A percentile compares a stretch with the other conserved stretches of the same genome.
phyloP scores from a whole-genome alignment of 2,113 vertebrate genomes.

The Heloderma charlesbogerti region DNA sequence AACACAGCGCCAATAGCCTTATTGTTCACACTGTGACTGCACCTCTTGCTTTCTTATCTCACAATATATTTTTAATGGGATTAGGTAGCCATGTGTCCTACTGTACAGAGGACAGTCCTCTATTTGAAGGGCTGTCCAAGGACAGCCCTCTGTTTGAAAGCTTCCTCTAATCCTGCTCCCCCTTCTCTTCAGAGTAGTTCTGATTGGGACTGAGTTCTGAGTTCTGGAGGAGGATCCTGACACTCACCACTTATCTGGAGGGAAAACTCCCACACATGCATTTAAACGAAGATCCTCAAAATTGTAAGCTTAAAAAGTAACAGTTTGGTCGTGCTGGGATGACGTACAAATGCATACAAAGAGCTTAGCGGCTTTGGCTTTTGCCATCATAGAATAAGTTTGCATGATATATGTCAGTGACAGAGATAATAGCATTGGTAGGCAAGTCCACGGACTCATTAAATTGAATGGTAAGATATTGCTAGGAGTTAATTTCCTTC shows the following conservation, averaged over 20 bases:
- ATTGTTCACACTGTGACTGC: no score
- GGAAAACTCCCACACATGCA: background rate
- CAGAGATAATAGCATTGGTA: conserved; percentile 57
- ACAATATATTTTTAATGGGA: no score
- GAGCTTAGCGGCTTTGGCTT: background rate
- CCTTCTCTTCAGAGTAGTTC: no score
- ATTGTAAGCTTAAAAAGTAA: background rate
- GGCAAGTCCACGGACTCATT: conserved; percentile 63
- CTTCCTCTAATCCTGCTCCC: no score
- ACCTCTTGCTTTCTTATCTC: no score
- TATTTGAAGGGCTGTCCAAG: no score
- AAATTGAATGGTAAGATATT: conserved; percentile 47
- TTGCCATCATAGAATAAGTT: background rate
- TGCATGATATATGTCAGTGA: conserved; percentile 46
- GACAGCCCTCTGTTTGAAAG: no score
- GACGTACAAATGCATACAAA: background rate
- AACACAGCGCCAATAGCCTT: no score
- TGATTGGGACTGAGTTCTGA: no score
- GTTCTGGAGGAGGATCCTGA: background rate
- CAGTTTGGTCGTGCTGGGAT: rapidly evolving
- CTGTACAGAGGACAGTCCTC: no score
- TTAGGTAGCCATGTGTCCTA: no score
- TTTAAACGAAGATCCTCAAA: background rate
- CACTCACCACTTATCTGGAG: background rate
- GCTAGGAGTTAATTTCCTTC: conserved; percentile 55